Evolutionary conservation across 92 coral and sea anemone genomes (phyloP).

Genomic region (Anthopleura xanthogrammica): DNA sequence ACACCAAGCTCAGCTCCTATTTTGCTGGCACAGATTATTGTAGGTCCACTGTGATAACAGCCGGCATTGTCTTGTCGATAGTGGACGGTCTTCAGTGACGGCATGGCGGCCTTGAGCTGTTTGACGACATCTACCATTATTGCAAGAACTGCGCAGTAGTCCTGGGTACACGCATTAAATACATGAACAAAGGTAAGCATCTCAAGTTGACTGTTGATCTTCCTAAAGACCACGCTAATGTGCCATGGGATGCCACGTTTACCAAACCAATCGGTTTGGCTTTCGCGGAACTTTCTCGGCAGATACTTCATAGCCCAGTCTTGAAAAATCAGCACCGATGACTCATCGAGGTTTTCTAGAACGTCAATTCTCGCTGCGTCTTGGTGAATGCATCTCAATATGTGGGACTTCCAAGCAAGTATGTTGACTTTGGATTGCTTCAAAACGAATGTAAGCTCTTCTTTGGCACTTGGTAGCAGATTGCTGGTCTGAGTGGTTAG

Average conservation of each 20-base stretch:
- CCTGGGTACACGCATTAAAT: background rate
- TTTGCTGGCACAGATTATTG: conserved; percentile 51
- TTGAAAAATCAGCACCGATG: conserved; percentile 31
- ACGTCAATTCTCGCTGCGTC: background rate
- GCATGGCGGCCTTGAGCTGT: conserved; percentile 52
- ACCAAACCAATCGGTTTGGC: conserved; percentile 46
- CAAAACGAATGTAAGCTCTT: conserved; percentile 4
- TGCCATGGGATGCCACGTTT: conserved; percentile 57
- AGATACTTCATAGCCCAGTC: conserved; percentile 51
- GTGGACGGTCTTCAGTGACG: conserved; percentile 36
- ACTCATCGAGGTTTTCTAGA: conserved; percentile 33
- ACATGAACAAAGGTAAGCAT: conserved; percentile 4
- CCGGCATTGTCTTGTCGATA: conserved; percentile 73
- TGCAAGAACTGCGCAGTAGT: background rate
- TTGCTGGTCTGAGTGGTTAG: background rate
- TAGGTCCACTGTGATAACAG: conserved; percentile 64
- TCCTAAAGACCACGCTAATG: conserved; percentile 34
- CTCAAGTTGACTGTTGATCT: background rate
- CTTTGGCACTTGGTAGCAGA: conserved; percentile 1
- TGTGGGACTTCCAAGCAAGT: conserved; percentile 11
- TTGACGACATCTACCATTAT: conserved; percentile 37
- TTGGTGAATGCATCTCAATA: background rate
- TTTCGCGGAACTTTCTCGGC: conserved; percentile 51
- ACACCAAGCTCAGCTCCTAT: conserved; percentile 46
- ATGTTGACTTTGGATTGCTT: conserved; percentile 10